Evolutionary conservation across 2,888 invertebrate genomes (phyloP).

Genomic region (Ennomos fuscantarius): DNA sequence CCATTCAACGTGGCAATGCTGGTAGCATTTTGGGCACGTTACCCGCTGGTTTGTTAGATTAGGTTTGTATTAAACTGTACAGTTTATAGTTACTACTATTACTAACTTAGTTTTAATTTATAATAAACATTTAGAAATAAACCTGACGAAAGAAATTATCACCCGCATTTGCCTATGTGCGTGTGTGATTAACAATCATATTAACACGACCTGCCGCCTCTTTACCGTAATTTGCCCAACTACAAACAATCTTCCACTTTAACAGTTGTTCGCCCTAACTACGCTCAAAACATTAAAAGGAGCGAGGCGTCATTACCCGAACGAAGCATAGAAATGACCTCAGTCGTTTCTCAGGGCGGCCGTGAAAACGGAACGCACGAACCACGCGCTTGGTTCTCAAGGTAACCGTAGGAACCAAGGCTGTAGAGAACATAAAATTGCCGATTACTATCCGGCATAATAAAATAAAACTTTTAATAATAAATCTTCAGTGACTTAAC

Average conservation of each 20-base stretch:
- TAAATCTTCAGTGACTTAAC: no score
- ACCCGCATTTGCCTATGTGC: no score
- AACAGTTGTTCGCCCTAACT: constrained; percentile 12
- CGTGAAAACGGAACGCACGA: constrained; percentile 19
- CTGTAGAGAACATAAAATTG: neutral
- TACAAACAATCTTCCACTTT: constrained; percentile 20
- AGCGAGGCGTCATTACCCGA: constrained; percentile 20
- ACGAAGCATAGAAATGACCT: constrained; percentile 28
- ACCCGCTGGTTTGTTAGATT: no score
- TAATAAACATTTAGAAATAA: no score
- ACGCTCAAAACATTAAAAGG: constrained; percentile 26
- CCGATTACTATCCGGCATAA: constrained; percentile 2
- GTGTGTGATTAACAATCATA: constrained; percentile 1
- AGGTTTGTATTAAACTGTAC: no score
- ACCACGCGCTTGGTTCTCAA: constrained; percentile 27
- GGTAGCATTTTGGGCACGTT: no score
- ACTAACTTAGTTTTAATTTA: no score
- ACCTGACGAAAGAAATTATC: no score
- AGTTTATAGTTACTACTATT: no score
- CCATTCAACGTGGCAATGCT: no score
- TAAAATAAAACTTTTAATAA: no score
- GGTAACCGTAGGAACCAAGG: constrained; percentile 14
- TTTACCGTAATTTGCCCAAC: constrained; percentile 1
- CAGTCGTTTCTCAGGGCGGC: constrained; percentile 27
- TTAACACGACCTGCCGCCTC: neutral